A percentile compares a stretch with the other conserved stretches of the same genome.
Conservation (phyloP, 2,797 vertebrate genomes). For the Pseudocheirus occidentalis region DNA sequence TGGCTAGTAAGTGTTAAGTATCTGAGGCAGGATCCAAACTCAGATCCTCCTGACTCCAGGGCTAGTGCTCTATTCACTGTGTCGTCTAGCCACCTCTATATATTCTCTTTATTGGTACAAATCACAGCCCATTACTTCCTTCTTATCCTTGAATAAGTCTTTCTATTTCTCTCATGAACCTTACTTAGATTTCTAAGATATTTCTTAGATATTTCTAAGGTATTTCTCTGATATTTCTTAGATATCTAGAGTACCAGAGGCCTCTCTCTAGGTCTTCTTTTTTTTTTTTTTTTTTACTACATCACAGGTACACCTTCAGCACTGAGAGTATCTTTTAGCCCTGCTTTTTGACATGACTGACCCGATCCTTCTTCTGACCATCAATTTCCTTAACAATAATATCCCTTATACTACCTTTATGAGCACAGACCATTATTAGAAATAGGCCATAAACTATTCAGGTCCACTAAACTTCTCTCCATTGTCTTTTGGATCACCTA, state of each 20-base stretch:
- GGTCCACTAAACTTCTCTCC: not conserved
- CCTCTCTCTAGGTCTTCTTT: not conserved
- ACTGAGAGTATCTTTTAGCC: not conserved
- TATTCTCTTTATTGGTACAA: not conserved
- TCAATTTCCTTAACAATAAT: not conserved
- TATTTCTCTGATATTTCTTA: too few species aligned
- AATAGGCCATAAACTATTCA: not conserved
- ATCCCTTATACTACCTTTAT: not conserved
- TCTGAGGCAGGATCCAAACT: too few species aligned
- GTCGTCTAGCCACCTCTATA: too few species aligned
- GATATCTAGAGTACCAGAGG: not conserved
- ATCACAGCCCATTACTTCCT: not conserved
- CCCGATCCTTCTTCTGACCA: not conserved
- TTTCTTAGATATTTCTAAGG: too few species aligned
- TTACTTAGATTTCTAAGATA: not conserved
- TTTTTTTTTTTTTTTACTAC: not conserved
- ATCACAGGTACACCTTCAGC: not conserved
- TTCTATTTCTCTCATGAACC: not conserved
- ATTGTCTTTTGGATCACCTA: not conserved
- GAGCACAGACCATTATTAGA: not conserved
- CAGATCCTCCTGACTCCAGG: too few species aligned
- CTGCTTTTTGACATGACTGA: not conserved
- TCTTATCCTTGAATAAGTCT: not conserved
- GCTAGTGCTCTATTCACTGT: too few species aligned
- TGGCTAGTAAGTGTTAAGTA: too few species aligned